A percentile compares a stretch with the other conserved stretches of the same genome.
These are phyloP conservation scores for Meloidogyne chitwoodi DNA, from an alignment of 1,140 invertebrate species.

Conservation along the genomic window DNA sequence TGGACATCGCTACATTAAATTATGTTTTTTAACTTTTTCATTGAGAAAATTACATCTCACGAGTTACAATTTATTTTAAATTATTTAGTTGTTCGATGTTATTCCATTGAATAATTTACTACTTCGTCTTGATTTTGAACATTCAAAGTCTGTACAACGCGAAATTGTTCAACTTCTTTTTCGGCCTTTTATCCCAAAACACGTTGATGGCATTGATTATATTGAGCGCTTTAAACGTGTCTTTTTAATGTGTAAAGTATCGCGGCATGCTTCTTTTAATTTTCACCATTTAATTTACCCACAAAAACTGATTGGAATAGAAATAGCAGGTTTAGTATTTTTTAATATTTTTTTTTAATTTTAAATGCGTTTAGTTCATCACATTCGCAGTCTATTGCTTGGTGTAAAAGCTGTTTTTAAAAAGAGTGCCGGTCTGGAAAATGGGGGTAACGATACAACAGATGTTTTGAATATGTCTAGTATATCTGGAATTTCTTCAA, in stretches of 20 bases:
- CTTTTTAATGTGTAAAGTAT: conserved; percentile 28
- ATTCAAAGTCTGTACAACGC: conserved; percentile 17
- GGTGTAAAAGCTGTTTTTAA: conserved; percentile 12
- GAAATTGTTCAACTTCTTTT: conserved; percentile 29
- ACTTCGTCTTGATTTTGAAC: conserved; percentile 22
- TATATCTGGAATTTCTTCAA: conserved; percentile 7
- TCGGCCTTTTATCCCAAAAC: conserved; percentile 10
- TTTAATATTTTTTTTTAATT: not conserved
- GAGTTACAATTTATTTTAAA: not conserved
- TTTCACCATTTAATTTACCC: conserved; percentile 27
- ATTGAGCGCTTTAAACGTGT: conserved; percentile 27
- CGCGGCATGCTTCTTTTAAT: conserved; percentile 18
- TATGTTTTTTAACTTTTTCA: not conserved
- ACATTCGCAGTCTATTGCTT: conserved; percentile 17
- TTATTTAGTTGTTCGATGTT: conserved; percentile 22
- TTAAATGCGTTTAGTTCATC: not conserved
- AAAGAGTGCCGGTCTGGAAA: not conserved
- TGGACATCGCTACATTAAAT: conserved; percentile 31
- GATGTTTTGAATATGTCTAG: not conserved
- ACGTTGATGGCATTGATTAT: conserved; percentile 20
- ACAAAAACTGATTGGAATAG: conserved; percentile 16
- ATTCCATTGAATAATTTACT: conserved; percentile 17
- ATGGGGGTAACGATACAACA: conserved; percentile 9
- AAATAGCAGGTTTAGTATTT: conserved; percentile 12
- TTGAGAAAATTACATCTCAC: not conserved